Conservation (phyloP, 2,113 vertebrate species). For the Siniperca chuatsi region DNA sequence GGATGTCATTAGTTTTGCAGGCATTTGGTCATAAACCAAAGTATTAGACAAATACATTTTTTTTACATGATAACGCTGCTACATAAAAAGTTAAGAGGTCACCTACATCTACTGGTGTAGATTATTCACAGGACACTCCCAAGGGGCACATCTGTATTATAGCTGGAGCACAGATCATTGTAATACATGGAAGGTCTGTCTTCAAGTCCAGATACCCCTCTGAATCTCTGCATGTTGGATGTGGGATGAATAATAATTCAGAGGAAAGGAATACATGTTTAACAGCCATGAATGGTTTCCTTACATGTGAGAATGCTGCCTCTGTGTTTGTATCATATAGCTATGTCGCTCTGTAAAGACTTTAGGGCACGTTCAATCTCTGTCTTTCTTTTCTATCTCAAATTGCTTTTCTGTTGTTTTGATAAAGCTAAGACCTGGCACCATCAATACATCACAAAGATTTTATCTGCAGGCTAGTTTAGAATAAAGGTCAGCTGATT, state of each 20-base stretch:
- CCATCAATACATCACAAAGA: constrained; percentile 36
- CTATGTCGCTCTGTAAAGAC: neutral
- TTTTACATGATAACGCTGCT: too few relatives aligned
- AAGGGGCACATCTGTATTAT: neutral
- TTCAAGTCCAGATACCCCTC: neutral
- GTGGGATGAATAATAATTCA: neutral
- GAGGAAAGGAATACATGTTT: neutral
- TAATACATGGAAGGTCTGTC: neutral
- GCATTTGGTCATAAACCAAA: too few relatives aligned
- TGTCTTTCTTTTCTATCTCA: neutral
- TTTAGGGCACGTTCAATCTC: neutral
- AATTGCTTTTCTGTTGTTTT: constrained; percentile 31
- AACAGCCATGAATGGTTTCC: neutral
- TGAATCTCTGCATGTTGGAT: neutral
- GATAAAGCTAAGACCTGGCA: neutral
- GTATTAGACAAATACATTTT: too few relatives aligned
- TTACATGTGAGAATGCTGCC: neutral
- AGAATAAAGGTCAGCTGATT: constrained; percentile 52
- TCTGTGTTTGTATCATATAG: neutral
- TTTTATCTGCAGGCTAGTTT: constrained; percentile 22
- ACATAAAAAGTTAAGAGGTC: too few relatives aligned
- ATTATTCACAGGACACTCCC: constrained; percentile 2
- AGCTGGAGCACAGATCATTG: neutral
- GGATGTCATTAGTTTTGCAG: too few relatives aligned
- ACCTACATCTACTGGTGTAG: rapidly evolving